phyloP scores from a whole-genome alignment of 2,888 invertebrate species.

The Odontocolon sp. region DNA sequence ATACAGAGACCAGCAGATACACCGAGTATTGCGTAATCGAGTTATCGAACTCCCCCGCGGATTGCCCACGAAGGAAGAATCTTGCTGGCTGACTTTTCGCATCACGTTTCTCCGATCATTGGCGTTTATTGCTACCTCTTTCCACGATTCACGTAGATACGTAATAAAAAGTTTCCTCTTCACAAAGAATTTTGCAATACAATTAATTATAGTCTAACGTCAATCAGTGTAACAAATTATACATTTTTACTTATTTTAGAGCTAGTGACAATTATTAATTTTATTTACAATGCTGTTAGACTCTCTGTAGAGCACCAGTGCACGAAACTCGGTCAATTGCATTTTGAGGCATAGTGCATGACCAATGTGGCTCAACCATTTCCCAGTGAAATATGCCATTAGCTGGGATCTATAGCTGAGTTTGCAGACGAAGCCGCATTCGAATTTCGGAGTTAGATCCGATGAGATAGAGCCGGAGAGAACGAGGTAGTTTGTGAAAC shows the following conservation, averaged over 20 bases:
- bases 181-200: not conserved
- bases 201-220: no score
- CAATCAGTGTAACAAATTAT: no score
- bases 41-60: slow-evolving; percentile 60
- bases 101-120: slow-evolving; percentile 36
- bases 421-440: slow-evolving; percentile 20
- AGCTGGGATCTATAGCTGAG: slow-evolving; percentile 38
- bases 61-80: slow-evolving; percentile 7
- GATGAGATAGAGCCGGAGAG: slow-evolving; percentile 18
- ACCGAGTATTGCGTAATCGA: slow-evolving; percentile 61
- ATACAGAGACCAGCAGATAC: slow-evolving; percentile 27
- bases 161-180: not conserved
- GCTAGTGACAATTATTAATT: not conserved
- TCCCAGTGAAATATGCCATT: slow-evolving; percentile 40
- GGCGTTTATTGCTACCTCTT: not conserved
- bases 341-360: slow-evolving; percentile 22
- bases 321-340: slow-evolving; percentile 36
- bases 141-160: not conserved
- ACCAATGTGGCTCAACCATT: slow-evolving; percentile 16
- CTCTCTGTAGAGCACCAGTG: slow-evolving; percentile 14
- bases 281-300: not conserved
- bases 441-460: slow-evolving; percentile 22
- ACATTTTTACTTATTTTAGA: not conserved
- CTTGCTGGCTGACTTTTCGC: not conserved
- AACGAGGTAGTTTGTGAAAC: slow-evolving; percentile 18